Base-by-base conservation (phyloP, 30 jellyfish, hydroid and myxozoan species). In the Pseudorhiza aurosa region DNA sequence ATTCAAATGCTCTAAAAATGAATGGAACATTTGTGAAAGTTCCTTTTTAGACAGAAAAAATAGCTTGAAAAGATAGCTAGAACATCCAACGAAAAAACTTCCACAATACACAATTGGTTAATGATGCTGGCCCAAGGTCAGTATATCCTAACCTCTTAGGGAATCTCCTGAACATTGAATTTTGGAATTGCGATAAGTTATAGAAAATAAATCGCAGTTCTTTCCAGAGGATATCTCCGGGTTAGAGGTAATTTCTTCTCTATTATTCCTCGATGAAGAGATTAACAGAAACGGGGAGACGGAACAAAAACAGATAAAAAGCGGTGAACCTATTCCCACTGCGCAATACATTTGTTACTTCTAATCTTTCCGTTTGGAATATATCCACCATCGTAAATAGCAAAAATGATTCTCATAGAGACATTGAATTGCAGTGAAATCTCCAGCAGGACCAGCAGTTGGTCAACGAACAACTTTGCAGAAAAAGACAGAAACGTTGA, bases 351-450 rank as follows among this genome's bases (percentile, higher is more conserved):
- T 53, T 46, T 70, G n/a, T 15, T 70, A 2, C 32, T 8, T 50
- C 42, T 53, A 47, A 70, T 70, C 68, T 47, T 70, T 70, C 83
- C 83, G 83, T 70, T 46, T 46, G 0, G 83, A 42, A 42, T 53
- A 53, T 8, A 53, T 5, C 15, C 67, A 14, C 24, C 19, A 14
- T 53, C 24, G 35, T 53, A 6, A 24, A n/a, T n/a, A n/a, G n/a
- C n/a, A n/a, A n/a, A n/a, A n/a, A n/a, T n/a, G n/a, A n/a, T n/a
- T n/a, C n/a, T n/a, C n/a, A n/a, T n/a, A n/a, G n/a, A n/a, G n/a
- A n/a, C n/a, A n/a, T n/a, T n/a, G n/a, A n/a, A n/a, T n/a, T n/a
- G n/a, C n/a, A n/a, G n/a, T n/a, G n/a, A n/a, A n/a, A n/a, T n/a
- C n/a, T n/a, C n/a, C n/a, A n/a, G n/a, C n/a, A n/a, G n/a, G n/a